Base-by-base conservation (phyloP, 1,140 invertebrate species). In the Bicyclus anynana region DNA sequence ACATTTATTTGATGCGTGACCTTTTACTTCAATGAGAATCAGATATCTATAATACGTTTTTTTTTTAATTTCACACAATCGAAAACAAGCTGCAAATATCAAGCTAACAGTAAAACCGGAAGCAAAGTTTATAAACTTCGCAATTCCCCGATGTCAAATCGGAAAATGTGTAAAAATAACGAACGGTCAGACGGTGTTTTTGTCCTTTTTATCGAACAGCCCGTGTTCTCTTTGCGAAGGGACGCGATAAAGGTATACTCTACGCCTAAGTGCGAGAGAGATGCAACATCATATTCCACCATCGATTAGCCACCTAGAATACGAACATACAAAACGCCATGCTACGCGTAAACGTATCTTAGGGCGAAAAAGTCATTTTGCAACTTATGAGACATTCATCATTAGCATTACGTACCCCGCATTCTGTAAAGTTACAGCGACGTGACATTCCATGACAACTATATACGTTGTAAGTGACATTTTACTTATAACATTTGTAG, bases 241-340 rank as follows among this genome's bases (percentile, higher is more conserved):
- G 29, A 12, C 29, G 29, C 29, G 29, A 33, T 33, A 33, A 33
- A 7, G 29, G 10, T 33, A 33, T 33, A n/a, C 29, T 33, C n/a
- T 33, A 12, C 29, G 10, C 29, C 29, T n/a, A 12, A 23, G 44
- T 38, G 40, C 16, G 44, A 26, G 53, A 23, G 29, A 6, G 44
- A 56, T 18, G 37, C 37, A 16, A 46, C 27, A 29, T 18, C 33
- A 18, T 26, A 29, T 14, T 46, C 20, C 33, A 51, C 49, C 53
- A 56, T 56, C 53, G 53, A 56, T 56, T 56, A 56, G 46, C 46
- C 14, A 20, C 7, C 29, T 33, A 33, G 29, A 33, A 2, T 27
- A 7, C 10, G 29, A 33, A 33, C 1, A 33, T 33, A 33, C 29
- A 12, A n/a, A 33, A 33, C 3, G 10, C 9, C n/a, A 33, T 33